Percentiles rank a stretch among this genome's conserved stretches.
Conservation (phyloP, 2,888 invertebrate genomes). For the Drosophila greeni region DNA sequence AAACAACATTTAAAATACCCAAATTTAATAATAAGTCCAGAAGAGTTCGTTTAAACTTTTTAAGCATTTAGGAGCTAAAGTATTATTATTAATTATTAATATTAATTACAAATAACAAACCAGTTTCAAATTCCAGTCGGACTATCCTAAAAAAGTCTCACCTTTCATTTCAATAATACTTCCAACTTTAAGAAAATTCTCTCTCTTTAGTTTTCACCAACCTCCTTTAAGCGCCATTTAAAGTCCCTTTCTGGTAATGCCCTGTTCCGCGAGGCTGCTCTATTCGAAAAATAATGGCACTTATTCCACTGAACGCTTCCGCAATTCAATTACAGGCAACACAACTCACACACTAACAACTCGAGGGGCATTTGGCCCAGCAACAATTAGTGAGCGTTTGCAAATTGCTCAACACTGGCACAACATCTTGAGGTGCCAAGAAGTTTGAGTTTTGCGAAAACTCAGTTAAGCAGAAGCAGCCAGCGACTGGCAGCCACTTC, state of each 20-base stretch:
- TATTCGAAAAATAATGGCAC: slow-evolving; percentile 23
- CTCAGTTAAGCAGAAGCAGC: slow-evolving; percentile 32
- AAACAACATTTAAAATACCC: no score
- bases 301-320: slow-evolving; percentile 38
- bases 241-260: not conserved
- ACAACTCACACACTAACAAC: slow-evolving; percentile 17
- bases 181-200: not conserved
- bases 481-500: slow-evolving; percentile 28
- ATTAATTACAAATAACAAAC: not conserved
- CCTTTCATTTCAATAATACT: no score
- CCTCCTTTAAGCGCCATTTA: slow-evolving; percentile 5
- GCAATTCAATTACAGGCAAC: slow-evolving; percentile 27
- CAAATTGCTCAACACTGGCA: slow-evolving; percentile 32
- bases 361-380: slow-evolving; percentile 3
- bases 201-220: not conserved
- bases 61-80: no score
- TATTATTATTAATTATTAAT: no score
- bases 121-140: not conserved
- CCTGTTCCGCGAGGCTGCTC: slow-evolving; percentile 14
- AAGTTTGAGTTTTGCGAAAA: slow-evolving; percentile 47
- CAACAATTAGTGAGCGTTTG: slow-evolving; percentile 52
- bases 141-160: not conserved
- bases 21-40: no score
- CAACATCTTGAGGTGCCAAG: slow-evolving; percentile 50
- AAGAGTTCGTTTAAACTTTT: no score